Percentiles rank a stretch among this genome's conserved stretches.
Conservation (phyloP, 2,113 vertebrate genomes). For the Bujurquina vittata region DNA sequence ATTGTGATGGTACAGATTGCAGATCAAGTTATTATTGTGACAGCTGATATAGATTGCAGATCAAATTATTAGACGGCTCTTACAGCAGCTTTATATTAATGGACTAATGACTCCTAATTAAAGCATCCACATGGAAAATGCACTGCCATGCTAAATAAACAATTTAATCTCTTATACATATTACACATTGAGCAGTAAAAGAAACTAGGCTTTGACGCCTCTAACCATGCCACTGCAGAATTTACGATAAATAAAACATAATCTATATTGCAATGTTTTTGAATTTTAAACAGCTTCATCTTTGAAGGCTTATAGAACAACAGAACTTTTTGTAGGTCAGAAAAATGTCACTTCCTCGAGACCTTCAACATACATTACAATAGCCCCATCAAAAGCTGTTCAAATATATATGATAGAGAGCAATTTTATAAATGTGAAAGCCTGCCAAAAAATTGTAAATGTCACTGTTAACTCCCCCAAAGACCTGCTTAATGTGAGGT, state of each 20-base stretch:
- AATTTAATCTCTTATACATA: neutral
- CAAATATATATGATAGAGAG: conserved; percentile 54
- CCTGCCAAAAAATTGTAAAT: conserved; percentile 55
- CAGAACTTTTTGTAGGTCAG: conserved; percentile 45
- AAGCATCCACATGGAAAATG: neutral
- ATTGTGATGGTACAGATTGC: no score
- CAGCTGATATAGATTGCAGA: no score
- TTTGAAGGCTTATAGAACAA: conserved; percentile 43
- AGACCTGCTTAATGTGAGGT: conserved; percentile 53
- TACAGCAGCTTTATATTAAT: neutral
- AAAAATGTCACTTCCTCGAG: conserved; percentile 48
- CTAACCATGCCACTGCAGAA: neutral
- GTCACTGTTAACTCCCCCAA: conserved; percentile 60
- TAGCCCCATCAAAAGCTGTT: conserved; percentile 58
- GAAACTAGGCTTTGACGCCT: neutral
- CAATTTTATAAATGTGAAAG: conserved; percentile 43
- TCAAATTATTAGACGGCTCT: no score
- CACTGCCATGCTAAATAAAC: neutral
- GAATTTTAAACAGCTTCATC: conserved; percentile 21
- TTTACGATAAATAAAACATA: conserved; percentile 35
- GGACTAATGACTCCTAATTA: neutral
- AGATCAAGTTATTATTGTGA: no score
- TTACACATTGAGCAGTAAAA: neutral
- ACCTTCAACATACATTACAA: conserved; percentile 37
- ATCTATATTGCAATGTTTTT: conserved; percentile 16